Evolutionary conservation across 2,888 invertebrate genomes (phyloP).

Genomic region (Drosophila subquinaria): DNA sequence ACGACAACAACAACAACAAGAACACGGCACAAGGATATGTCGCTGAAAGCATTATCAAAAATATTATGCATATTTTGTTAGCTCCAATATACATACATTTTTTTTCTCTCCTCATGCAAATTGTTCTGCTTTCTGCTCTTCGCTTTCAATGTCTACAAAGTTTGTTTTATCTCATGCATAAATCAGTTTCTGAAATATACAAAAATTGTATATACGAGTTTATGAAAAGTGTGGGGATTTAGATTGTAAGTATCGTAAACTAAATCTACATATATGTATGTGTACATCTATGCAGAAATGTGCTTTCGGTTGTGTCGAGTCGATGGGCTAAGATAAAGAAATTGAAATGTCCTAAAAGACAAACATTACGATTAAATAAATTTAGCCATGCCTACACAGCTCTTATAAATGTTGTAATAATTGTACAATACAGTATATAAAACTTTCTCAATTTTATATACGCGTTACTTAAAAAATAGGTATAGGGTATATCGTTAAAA

Average conservation of each 20-base stretch:
- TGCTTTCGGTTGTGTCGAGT: constrained; percentile 1
- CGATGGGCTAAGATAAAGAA: constrained; percentile 9
- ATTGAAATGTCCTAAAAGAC: constrained; percentile 7
- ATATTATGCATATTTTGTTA: constrained; percentile 79
- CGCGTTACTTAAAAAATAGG: too few species aligned
- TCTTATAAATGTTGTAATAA: background rate
- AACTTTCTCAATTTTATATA: too few species aligned
- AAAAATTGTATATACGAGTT: constrained; percentile 37
- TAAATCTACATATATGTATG: background rate
- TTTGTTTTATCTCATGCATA: constrained; percentile 79
- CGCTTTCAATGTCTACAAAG: constrained; percentile 73
- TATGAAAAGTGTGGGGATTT: constrained; percentile 10
- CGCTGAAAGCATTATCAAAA: constrained; percentile 82
- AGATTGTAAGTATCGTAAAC: constrained; percentile 16
- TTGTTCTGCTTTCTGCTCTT: constrained; percentile 45
- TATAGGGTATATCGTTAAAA: too few species aligned
- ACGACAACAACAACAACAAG: constrained; percentile 33
- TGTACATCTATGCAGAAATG: background rate
- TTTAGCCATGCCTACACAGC: background rate
- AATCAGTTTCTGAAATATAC: constrained; percentile 74
- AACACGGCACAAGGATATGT: constrained; percentile 56
- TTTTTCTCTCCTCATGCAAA: constrained; percentile 29
- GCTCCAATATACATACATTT: constrained; percentile 68
- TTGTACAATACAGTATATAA: too few species aligned
- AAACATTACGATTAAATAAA: background rate